These are phyloP conservation scores for Cyrtorhinus lividipennis DNA, from an alignment of 1,140 invertebrate species.

Conservation along the genomic window DNA sequence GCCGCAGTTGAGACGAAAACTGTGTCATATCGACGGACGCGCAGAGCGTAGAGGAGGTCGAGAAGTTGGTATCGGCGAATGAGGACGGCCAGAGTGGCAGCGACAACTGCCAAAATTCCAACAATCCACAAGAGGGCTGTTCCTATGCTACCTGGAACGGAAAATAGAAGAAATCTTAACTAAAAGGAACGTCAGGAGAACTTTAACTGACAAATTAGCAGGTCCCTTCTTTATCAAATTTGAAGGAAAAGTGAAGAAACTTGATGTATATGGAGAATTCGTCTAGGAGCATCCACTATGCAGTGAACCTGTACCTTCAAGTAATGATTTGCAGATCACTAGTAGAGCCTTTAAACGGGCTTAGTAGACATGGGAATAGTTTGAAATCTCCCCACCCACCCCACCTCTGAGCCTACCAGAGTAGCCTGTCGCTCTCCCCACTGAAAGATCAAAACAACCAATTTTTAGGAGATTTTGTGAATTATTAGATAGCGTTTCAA, in stretches of 20 bases:
- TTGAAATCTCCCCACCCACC: too few species aligned
- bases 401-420: too few species aligned
- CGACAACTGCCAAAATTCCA: background rate
- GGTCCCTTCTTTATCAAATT: too few species aligned
- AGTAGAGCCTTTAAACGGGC: too few species aligned
- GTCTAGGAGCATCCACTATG: too few species aligned
- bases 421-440: too few species aligned
- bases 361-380: too few species aligned
- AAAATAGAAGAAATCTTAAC: background rate
- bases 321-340: too few species aligned
- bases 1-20: conserved; percentile 9
- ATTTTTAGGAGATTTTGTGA: background rate
- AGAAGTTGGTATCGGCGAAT: background rate
- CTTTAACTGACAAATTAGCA: background rate
- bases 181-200: background rate
- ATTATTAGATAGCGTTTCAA: background rate
- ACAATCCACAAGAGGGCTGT: background rate
- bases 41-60: conserved; percentile 5
- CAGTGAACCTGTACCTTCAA: too few species aligned
- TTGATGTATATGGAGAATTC: background rate
- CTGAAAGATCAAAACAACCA: background rate
- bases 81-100: background rate
- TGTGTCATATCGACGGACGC: conserved; percentile 9
- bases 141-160: background rate
- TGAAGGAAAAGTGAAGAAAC: background rate